These are phyloP conservation scores for Apostichopus leukothele DNA, from an alignment of 53 echinoderm and acorn worm genomes.

Conservation along the genomic window DNA sequence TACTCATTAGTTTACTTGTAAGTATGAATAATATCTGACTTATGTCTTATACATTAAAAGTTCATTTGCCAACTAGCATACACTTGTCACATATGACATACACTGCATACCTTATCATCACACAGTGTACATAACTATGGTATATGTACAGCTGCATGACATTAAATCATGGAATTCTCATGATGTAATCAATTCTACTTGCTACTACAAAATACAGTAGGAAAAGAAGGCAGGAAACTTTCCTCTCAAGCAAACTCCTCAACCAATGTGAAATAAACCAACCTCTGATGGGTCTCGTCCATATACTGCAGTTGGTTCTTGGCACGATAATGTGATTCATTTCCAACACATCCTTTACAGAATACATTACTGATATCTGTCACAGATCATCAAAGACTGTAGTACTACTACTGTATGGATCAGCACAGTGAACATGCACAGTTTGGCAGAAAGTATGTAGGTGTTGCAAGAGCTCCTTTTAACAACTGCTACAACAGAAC, in stretches of 20 bases:
- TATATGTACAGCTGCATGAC: no score
- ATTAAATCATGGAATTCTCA: no score
- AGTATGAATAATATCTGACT: no score
- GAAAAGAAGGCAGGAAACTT: not conserved
- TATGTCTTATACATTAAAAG: no score
- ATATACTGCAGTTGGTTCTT: slow-evolving; percentile 35
- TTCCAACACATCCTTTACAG: slow-evolving; percentile 34
- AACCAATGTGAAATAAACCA: not conserved
- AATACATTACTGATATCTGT: slow-evolving; percentile 31
- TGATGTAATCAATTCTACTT: no score
- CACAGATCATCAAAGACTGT: slow-evolving; percentile 23
- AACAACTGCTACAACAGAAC: slow-evolving; percentile 40
- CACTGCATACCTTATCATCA: no score
- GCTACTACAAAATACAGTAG: not conserved
- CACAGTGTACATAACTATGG: no score
- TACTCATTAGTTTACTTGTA: no score
- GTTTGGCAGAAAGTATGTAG: not conserved
- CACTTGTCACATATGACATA: no score
- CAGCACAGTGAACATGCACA: slow-evolving; percentile 8
- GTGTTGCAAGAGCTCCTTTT: slow-evolving; percentile 27
- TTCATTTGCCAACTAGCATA: no score
- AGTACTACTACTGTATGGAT: not conserved
- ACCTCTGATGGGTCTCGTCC: slow-evolving; percentile 35
- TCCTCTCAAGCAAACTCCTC: not conserved
- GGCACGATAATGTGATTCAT: slow-evolving; percentile 35